Evolutionary conservation across 35 echinoderm and acorn worm species (phyloP).

Genomic region (Diadema setosum): DNA sequence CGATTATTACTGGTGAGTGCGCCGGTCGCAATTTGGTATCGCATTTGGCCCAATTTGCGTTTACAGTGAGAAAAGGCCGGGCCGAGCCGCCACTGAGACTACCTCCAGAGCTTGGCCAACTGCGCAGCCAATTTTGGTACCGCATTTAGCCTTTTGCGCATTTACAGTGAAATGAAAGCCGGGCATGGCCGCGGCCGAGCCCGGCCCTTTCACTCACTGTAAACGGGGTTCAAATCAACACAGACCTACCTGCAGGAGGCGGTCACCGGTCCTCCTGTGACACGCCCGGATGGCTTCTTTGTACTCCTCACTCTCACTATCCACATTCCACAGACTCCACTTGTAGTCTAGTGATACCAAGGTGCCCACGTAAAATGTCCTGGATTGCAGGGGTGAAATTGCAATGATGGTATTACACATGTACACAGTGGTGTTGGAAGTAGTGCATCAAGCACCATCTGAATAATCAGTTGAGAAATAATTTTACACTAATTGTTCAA

Average conservation of each 20-base stretch:
- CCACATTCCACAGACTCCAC: slow-evolving; percentile 44
- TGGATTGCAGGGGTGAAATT: not conserved
- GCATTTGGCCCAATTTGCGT: too few species aligned
- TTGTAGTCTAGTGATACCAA: slow-evolving; percentile 38
- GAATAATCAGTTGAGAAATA: not conserved
- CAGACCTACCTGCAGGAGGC: not conserved
- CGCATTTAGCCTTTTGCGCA: too few species aligned
- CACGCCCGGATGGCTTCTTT: slow-evolving; percentile 8
- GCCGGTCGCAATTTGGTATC: too few species aligned
- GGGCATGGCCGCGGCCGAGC: too few species aligned
- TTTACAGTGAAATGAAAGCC: too few species aligned
- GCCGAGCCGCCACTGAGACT: too few species aligned
- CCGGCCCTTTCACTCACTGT: too few species aligned
- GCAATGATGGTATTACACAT: not conserved
- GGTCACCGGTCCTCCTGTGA: slow-evolving; percentile 25
- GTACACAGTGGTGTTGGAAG: not conserved
- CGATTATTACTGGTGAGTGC: too few species aligned
- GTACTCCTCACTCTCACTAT: slow-evolving; percentile 32
- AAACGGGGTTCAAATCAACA: too few species aligned
- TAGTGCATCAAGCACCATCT: not conserved
- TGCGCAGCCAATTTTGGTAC: too few species aligned
- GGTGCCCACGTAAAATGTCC: slow-evolving; percentile 38
- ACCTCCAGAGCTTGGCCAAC: too few species aligned
- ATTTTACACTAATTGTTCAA: not conserved
- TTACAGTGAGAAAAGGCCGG: too few species aligned